These are phyloP conservation scores for Asbolus verrucosus DNA, from an alignment of 1,140 invertebrate genomes.

Conservation along the genomic window DNA sequence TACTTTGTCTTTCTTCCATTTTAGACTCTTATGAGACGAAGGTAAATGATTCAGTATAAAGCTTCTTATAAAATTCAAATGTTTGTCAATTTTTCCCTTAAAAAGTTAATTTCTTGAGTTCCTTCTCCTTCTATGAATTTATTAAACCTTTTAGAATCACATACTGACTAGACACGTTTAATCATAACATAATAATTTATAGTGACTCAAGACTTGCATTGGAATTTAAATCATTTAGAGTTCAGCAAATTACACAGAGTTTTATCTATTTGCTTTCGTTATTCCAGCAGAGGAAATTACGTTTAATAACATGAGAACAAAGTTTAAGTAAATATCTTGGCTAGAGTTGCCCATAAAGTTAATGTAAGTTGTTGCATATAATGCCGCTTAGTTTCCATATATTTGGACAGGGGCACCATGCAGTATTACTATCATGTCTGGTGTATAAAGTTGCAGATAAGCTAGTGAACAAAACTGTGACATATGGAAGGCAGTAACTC, in stretches of 20 bases:
- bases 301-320: conserved; percentile 46
- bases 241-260: conserved; percentile 42
- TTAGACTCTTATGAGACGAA: conserved; percentile 12
- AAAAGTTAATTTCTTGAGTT: neutral
- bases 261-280: conserved; percentile 41
- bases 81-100: neutral
- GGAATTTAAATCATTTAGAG: conserved; percentile 11
- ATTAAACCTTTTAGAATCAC: too few species aligned
- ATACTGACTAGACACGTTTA: too few species aligned
- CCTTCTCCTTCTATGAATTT: neutral
- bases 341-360: conserved; percentile 31
- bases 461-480: conserved; percentile 23
- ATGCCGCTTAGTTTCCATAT: conserved; percentile 43
- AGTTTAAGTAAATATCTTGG: conserved; percentile 45
- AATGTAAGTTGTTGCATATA: conserved; percentile 43
- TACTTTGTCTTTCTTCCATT: conserved; percentile 37
- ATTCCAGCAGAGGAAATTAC: conserved; percentile 34
- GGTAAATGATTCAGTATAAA: conserved; percentile 20
- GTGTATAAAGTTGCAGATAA: conserved; percentile 36
- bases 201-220: too few species aligned
- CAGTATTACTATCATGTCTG: conserved; percentile 19
- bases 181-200: too few species aligned
- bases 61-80: conserved; percentile 13
- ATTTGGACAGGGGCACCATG: conserved; percentile 43
- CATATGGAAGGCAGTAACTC: conserved; percentile 21